Conservation (phyloP, 2,888 invertebrate genomes). For the Abrostola triplasia region DNA sequence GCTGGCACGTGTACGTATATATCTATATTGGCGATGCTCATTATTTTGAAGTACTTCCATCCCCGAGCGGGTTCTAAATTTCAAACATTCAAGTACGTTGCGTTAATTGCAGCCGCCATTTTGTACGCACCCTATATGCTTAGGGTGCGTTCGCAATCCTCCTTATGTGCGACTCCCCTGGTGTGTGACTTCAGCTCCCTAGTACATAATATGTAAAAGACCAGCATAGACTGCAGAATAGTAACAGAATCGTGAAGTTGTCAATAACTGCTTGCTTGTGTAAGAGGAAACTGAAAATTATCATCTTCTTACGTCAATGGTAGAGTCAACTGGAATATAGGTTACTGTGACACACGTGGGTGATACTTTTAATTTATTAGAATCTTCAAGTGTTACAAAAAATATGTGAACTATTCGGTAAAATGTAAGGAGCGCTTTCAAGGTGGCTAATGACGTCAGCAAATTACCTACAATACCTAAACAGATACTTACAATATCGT, state of each 20-base stretch:
- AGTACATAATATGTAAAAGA: constrained; percentile 28
- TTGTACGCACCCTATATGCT: constrained; percentile 59
- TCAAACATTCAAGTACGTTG: constrained; percentile 52
- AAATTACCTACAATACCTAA: constrained; percentile 29
- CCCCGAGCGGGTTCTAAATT: constrained; percentile 48
- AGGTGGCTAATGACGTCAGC: constrained; percentile 37
- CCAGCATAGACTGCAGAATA: constrained; percentile 27
- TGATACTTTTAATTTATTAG: constrained; percentile 5
- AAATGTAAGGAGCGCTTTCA: constrained; percentile 32
- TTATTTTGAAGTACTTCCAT: constrained; percentile 61
- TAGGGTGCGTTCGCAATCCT: constrained; percentile 48
- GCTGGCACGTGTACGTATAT: constrained; percentile 12
- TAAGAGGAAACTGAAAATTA: constrained; percentile 26
- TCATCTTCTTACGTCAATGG: constrained; percentile 18
- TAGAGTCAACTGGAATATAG: constrained; percentile 33
- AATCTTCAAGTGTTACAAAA: constrained; percentile 14
- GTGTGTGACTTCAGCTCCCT: constrained; percentile 32
- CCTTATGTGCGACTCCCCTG: constrained; percentile 49
- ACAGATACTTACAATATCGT: constrained; percentile 29
- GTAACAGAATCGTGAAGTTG: not conserved
- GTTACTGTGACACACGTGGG: constrained; percentile 23
- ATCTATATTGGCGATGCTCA: constrained; percentile 50
- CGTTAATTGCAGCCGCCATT: constrained; percentile 65
- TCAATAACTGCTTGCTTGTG: not conserved
- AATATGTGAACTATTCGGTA: constrained; percentile 22